A percentile compares a stretch with the other conserved stretches of the same genome.
phyloP scores from a whole-genome alignment of 2,888 invertebrate species.

The Eupithecia subumbrata region DNA sequence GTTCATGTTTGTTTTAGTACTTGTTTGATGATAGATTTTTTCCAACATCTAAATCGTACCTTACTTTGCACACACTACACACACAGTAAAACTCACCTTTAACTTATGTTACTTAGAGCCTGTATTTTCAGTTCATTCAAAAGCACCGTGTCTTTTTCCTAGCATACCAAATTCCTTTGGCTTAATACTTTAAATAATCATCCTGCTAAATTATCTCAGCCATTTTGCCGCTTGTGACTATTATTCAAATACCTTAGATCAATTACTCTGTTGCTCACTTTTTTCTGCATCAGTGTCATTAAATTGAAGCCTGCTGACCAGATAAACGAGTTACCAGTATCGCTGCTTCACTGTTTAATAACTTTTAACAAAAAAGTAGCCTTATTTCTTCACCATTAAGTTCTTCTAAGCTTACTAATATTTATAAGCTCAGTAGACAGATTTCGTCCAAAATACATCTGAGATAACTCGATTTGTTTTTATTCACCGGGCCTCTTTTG shows the following conservation, averaged over 20 bases:
- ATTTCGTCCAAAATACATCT: background rate
- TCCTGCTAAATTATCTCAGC: conserved; percentile 18
- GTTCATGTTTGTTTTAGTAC: no score
- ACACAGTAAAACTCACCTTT: background rate
- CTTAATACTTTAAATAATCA: background rate
- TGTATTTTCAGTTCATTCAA: background rate
- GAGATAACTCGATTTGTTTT: background rate
- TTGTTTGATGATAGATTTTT: background rate
- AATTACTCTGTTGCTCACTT: conserved; percentile 32
- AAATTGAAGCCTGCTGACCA: conserved; percentile 49
- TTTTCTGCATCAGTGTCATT: conserved; percentile 50
- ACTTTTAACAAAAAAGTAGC: background rate
- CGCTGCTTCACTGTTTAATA: conserved; percentile 9
- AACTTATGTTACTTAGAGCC: background rate
- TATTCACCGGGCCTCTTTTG: background rate
- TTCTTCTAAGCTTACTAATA: background rate
- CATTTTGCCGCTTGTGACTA: conserved; percentile 19
- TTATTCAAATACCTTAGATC: conserved; percentile 31
- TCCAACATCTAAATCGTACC: background rate
- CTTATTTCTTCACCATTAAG: background rate
- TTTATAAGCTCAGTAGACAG: background rate
- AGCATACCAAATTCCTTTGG: background rate
- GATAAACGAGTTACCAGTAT: conserved; percentile 64
- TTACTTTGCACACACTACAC: background rate
- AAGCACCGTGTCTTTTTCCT: background rate